These are phyloP conservation scores for Rhogogaster chlorosoma DNA, from an alignment of 2,888 invertebrate species.

Conservation along the genomic window DNA sequence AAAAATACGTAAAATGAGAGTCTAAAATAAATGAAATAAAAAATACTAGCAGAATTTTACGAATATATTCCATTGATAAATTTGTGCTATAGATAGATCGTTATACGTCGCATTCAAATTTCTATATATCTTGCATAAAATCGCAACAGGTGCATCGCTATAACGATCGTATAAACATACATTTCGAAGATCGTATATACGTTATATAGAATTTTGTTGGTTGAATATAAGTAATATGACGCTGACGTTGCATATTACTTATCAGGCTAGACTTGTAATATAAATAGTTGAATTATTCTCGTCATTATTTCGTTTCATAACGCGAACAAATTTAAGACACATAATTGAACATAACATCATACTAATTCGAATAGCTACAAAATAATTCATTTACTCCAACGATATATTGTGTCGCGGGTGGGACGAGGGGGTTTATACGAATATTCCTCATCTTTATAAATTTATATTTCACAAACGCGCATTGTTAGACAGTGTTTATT, in stretches of 20 bases:
- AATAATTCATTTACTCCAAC: constrained; percentile 6
- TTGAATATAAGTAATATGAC: neutral
- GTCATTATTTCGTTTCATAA: neutral
- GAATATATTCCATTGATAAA: too few relatives aligned
- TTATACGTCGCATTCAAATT: neutral
- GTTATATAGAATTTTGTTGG: neutral
- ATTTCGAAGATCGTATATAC: neutral
- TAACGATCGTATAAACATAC: neutral
- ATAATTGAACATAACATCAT: neutral
- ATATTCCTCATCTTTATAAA: neutral
- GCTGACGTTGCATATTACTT: neutral
- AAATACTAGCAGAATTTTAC: too few relatives aligned
- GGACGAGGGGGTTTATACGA: too few relatives aligned
- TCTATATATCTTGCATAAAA: neutral
- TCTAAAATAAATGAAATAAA: neutral
- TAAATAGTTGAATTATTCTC: neutral
- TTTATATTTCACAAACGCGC: neutral
- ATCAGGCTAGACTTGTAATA: constrained; percentile 4
- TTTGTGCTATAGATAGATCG: too few relatives aligned
- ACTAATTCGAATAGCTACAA: neutral
- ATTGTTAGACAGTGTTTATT: neutral
- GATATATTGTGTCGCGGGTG: neutral
- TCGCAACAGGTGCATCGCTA: neutral
- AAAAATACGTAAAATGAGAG: neutral
- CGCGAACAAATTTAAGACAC: neutral